A percentile compares a stretch with the other conserved stretches of the same genome.
These are phyloP conservation scores for Gymnothorax javanicus DNA, from an alignment of 2,797 vertebrate species.

Conservation along the genomic window DNA sequence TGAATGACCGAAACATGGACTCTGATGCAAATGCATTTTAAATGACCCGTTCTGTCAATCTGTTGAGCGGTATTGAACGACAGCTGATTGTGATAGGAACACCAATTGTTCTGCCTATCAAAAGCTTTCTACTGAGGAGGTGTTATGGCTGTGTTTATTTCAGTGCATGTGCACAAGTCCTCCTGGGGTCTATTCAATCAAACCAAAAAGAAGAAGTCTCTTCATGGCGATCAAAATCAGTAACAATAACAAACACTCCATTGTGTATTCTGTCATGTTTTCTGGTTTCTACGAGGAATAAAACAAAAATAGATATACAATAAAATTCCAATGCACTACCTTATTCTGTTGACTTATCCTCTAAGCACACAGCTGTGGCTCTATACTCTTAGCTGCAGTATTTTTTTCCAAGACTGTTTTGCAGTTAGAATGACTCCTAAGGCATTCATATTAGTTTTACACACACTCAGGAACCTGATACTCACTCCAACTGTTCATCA, in stretches of 20 bases:
- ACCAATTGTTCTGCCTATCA: neutral
- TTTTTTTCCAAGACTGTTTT: neutral
- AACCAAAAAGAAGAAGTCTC: neutral
- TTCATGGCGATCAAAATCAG: neutral
- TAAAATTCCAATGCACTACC: neutral
- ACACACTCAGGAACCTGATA: neutral
- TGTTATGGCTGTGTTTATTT: neutral
- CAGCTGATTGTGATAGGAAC: neutral
- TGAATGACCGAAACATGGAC: neutral
- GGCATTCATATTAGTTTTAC: neutral
- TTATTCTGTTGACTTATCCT: neutral
- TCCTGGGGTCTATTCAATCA: slow-evolving; percentile 1
- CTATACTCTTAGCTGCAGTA: neutral
- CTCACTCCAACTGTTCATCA: neutral
- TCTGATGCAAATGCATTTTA: neutral
- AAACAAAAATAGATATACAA: neutral
- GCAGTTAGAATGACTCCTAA: neutral
- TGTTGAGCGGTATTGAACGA: slow-evolving; percentile 9
- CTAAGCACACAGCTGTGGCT: neutral
- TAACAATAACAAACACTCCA: neutral
- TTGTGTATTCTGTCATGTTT: neutral
- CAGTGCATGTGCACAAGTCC: neutral
- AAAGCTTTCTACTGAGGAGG: neutral
- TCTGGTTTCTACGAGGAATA: neutral
- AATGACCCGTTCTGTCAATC: neutral